Evolutionary conservation across 2,888 invertebrate species (phyloP).

Genomic region (Drosophila affinis): DNA sequence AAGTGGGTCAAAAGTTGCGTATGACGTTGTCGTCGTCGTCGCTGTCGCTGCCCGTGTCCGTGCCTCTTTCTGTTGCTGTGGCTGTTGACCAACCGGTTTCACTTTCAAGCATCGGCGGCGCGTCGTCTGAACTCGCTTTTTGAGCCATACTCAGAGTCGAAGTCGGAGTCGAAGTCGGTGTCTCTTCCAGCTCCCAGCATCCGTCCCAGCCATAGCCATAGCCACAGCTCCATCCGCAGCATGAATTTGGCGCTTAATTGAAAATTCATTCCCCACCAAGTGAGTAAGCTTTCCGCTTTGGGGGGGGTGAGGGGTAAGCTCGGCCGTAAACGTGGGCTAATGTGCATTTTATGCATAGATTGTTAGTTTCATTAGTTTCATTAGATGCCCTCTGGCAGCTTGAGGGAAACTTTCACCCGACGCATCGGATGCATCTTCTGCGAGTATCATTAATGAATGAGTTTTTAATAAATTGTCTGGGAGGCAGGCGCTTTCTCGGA

Average conservation of each 20-base stretch:
- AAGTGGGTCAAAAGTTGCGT: constrained; percentile 74
- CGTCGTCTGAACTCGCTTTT: constrained; percentile 45
- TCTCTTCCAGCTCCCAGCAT: constrained; percentile 31
- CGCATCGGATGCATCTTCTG: constrained; percentile 27
- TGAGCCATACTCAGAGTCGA: neutral
- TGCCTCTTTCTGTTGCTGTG: constrained; percentile 29
- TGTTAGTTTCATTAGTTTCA: constrained; percentile 68
- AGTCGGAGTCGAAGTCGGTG: neutral
- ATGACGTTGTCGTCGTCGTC: constrained; percentile 60
- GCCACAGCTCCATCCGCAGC: constrained; percentile 8
- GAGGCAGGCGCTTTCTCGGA: constrained; percentile 60
- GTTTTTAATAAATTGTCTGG: constrained; percentile 60
- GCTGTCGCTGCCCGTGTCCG: constrained; percentile 44
- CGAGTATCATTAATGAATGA: constrained; percentile 18
- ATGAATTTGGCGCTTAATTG: constrained; percentile 73
- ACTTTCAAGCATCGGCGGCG: constrained; percentile 66
- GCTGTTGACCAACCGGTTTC: constrained; percentile 57
- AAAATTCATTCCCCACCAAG: constrained; percentile 69
- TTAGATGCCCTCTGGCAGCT: constrained; percentile 56
- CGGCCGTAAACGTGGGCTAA: constrained; percentile 69
- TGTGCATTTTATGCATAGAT: constrained; percentile 76
- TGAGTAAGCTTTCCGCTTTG: constrained; percentile 34
- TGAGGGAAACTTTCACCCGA: constrained; percentile 63
- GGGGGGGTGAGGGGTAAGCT: constrained; percentile 4
- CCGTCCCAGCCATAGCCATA: constrained; percentile 2